Evolutionary conservation across 2,888 invertebrate species (phyloP), one percentile per base, ranked within the genome.

Genomic region (Tupiocoris notatus): DNA sequence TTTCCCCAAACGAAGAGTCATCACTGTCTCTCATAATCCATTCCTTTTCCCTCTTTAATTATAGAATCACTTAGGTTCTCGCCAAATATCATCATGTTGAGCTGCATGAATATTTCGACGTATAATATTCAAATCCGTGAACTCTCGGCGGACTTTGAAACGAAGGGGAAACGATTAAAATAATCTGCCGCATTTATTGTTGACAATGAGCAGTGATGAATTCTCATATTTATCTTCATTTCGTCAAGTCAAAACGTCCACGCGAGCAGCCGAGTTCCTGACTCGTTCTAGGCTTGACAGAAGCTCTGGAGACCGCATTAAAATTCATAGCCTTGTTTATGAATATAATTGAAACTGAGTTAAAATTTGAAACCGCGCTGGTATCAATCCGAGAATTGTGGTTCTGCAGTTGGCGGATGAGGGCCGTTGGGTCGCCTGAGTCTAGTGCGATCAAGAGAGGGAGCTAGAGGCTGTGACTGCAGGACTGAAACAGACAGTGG

Each of bases 271-370:
- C 39, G 39, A 39, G 39, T 39, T 39, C 12, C 3, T 39, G 39
- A 3, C n/a, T n/a, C n/a, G n/a, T n/a, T n/a, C 39, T 39, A 39
- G 39, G 3, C 39, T 39, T 39, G 12, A 39, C 39, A 3, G 39
- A 7, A 39, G 39, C 39, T 3, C n/a, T n/a, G n/a, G n/a, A 3
- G 39, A 39, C 39, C 3, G 39, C 39, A 39, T 39, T 39, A 39
- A 39, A 39, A 39, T 39, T 39, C 39, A 39, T 39, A 39, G 39
- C 39, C 12, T 39, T 39, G 67, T 54, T 67, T 67, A 67, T 67
- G 67, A 67, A 67, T 67, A 57, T 67, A 67, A 67, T 67, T 67
- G 67, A 67, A 67, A 67, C 67, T 9, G 67, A 23, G 57, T 67
- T 56, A 22, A 57, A 54, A 57, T 67, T 67, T 56, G 56, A 39